phyloP scores from a whole-genome alignment of 2,113 vertebrate genomes.

The Neodon shergylaensis region DNA sequence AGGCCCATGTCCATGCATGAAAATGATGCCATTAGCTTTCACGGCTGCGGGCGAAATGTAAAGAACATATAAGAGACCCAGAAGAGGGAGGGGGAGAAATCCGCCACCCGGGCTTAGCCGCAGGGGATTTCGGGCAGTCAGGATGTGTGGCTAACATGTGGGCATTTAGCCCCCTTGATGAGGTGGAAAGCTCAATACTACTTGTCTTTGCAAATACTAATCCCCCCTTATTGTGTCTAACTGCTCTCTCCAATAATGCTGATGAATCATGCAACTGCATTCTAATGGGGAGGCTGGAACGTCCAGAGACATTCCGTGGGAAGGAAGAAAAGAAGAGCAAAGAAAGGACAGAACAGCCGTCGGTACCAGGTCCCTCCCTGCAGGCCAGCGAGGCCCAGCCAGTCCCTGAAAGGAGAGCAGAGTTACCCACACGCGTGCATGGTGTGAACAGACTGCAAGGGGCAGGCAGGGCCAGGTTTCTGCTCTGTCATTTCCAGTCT shows the following conservation, averaged over 20 bases:
- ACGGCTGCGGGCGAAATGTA: conserved; percentile 79
- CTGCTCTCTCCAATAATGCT: conserved; percentile 66
- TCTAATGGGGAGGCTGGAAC: conserved; percentile 69
- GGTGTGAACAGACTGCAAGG: not conserved
- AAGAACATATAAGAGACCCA: conserved; percentile 80
- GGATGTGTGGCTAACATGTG: conserved; percentile 60
- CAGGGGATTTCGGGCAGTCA: conserved; percentile 35
- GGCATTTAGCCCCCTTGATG: conserved; percentile 59
- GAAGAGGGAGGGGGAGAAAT: not conserved
- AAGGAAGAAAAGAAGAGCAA: not conserved
- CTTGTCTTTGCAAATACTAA: conserved; percentile 74
- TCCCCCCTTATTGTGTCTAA: conserved; percentile 69
- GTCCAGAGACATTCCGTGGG: conserved; percentile 60
- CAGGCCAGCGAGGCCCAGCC: not conserved
- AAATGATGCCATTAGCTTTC: conserved; percentile 85
- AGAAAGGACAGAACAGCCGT: not conserved
- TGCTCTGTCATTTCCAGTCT: not conserved
- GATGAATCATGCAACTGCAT: conserved; percentile 70
- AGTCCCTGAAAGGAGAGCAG: not conserved
- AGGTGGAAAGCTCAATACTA: conserved; percentile 58
- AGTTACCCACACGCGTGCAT: rapidly evolving
- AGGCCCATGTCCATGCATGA: conserved; percentile 84
- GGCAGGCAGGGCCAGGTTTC: not conserved
- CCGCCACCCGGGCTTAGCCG: not conserved
- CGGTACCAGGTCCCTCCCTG: not conserved